A percentile compares a stretch with the other conserved stretches of the same genome.
These are phyloP conservation scores for Sepioteuthis lessoniana DNA, from an alignment of 2,888 invertebrate species.

Conservation along the genomic window DNA sequence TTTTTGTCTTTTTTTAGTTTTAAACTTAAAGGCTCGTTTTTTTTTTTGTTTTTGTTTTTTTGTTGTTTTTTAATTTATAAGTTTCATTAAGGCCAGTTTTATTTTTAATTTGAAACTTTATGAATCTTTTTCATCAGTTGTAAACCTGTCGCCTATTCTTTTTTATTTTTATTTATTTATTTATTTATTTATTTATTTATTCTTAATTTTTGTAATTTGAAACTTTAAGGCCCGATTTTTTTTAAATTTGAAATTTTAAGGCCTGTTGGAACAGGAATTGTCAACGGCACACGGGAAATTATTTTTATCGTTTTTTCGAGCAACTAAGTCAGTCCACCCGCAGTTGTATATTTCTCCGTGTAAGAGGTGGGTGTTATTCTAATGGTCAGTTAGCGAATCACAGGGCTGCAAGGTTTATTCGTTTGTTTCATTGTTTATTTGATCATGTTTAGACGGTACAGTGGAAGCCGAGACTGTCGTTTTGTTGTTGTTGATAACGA, in stretches of 20 bases:
- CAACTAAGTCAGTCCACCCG: background rate
- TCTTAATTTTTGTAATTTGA: too few relatives aligned
- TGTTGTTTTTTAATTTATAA: too few relatives aligned
- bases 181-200: too few relatives aligned
- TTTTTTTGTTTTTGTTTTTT: too few relatives aligned
- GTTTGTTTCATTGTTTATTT: slow-evolving; percentile 33
- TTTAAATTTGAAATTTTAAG: background rate
- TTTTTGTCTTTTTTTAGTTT: too few relatives aligned
- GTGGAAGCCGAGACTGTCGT: background rate
- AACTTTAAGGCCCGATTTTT: background rate
- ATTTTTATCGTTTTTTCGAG: background rate
- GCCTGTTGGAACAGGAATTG: background rate
- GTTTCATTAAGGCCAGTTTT: background rate
- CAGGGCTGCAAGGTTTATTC: background rate
- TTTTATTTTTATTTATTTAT: too few relatives aligned
- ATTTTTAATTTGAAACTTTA: background rate
- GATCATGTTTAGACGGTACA: background rate
- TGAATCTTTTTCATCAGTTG: too few relatives aligned
- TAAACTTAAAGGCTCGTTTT: too few relatives aligned
- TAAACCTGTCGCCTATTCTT: too few relatives aligned
- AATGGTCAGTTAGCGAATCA: background rate
- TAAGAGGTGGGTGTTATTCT: too few relatives aligned
- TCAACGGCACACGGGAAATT: background rate
- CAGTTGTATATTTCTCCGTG: background rate
- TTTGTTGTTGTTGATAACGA: background rate